phyloP scores from a whole-genome alignment of 2,113 vertebrate species.

The Leptobrachium ailaonicum region DNA sequence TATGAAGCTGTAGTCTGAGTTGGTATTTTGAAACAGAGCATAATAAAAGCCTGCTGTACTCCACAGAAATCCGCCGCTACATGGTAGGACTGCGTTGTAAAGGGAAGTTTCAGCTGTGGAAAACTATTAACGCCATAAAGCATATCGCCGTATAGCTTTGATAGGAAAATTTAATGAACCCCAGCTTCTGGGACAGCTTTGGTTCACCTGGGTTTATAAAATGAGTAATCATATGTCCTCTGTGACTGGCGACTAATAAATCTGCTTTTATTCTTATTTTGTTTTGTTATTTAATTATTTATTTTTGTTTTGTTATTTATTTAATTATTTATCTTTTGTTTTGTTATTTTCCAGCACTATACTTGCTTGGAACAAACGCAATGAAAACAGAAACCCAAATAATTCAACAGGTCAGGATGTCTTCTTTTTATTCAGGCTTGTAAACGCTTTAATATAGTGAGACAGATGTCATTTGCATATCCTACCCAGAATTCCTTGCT shows the following conservation, averaged over 20 bases:
- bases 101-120: slow-evolving; percentile 35
- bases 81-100: slow-evolving; percentile 30
- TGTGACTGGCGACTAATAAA: neutral
- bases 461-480: no score
- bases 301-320: no score
- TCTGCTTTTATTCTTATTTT: no score
- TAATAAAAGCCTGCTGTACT: slow-evolving; percentile 51
- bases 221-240: slow-evolving; percentile 2
- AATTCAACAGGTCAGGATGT: no score
- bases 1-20: slow-evolving; percentile 47
- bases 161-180: slow-evolving; percentile 5
- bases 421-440: no score
- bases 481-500: no score
- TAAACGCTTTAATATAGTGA: no score
- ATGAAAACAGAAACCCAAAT: no score
- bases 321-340: no score
- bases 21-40: slow-evolving; percentile 53
- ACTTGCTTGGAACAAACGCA: no score
- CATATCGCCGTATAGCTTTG: neutral
- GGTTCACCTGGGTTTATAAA: neutral
- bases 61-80: slow-evolving; percentile 42
- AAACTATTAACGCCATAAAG: neutral
- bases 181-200: slow-evolving; percentile 14
- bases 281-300: no score
- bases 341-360: no score